Evolutionary conservation across 2,113 vertebrate species (phyloP), one percentile per base, ranked within the genome.

Genomic region (Phaethornis superciliosus): DNA sequence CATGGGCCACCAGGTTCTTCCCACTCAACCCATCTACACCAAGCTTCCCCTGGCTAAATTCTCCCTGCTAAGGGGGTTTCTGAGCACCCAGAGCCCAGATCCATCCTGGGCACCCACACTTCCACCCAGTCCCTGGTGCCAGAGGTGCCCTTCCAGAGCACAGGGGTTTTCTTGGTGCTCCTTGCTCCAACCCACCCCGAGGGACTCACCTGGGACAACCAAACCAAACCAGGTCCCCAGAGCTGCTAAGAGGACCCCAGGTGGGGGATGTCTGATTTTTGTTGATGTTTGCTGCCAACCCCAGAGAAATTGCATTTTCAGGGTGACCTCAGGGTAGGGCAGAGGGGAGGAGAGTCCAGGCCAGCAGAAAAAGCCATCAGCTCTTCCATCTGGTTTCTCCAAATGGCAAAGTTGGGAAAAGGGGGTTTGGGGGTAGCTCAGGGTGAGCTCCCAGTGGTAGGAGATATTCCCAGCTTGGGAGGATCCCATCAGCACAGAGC

Each of bases 401-500:
- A 5, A 14, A 28, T 21, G 16, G 15, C 27, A 62, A 47, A 23
- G 47, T 13, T 35, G 58, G 74, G 58, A 49, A 40, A 75, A 10
- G 5, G 22, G 74, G 46, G 3, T 12, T 40, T 40, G 40, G 40
- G 40, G 40, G 10, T 40, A 47, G 37, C 51, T 35, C 5, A 0
- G 23, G 26, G 18, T 2, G 22, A 42, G 71, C 24, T 60, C 54
- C 68, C 46, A 12, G 40, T 16, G 0, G 0, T 8, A 12, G 4
- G 9, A 37, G 27, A 67, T 4, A 0, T 17, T 42, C 26, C 54
- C 42, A 63, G 74, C 60, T 44, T 54, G n/a, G 49, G 24, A 51
- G 47, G 14, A 0, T 1, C 44, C 15, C 33, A 58, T 40, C 5
- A n/a, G 77, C 40, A 40, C 35, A 30, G 59, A 81, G 82, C 71